Percentiles rank a stretch among this genome's conserved stretches.
These are phyloP conservation scores for Galemys pyrenaicus DNA, from an alignment of 2,113 vertebrate species.

Conservation along the genomic window DNA sequence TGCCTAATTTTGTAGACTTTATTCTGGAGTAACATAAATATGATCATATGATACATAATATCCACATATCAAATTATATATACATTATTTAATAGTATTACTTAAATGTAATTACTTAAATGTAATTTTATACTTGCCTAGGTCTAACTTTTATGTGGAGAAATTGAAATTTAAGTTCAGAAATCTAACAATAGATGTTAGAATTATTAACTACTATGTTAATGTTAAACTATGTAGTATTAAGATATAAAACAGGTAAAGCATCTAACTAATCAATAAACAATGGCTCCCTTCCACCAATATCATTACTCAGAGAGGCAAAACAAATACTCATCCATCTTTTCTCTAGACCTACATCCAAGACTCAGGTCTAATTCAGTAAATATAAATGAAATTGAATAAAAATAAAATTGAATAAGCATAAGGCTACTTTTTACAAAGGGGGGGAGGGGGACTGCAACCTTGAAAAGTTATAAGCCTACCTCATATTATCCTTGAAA, in stretches of 20 bases:
- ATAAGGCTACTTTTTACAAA: neutral
- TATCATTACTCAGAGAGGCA: neutral
- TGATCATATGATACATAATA: neutral
- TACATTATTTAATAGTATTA: neutral
- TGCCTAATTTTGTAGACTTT: neutral
- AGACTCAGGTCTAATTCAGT: neutral
- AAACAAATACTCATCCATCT: neutral
- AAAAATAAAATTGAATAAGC: neutral
- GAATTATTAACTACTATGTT: neutral
- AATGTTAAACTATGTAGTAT: neutral
- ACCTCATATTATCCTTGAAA: neutral
- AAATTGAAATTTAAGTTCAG: neutral
- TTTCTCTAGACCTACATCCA: neutral
- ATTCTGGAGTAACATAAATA: neutral
- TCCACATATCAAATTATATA: neutral
- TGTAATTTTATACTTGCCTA: neutral
- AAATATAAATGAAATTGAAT: neutral
- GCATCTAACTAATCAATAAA: neutral
- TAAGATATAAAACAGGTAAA: neutral
- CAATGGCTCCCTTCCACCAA: neutral
- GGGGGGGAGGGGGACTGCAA: neutral
- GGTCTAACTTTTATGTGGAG: neutral
- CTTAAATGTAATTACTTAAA: neutral
- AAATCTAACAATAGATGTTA: neutral
- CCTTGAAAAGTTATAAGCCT: neutral